phyloP scores from a whole-genome alignment of 1,140 invertebrate genomes.

The Procambarus virginalis region DNA sequence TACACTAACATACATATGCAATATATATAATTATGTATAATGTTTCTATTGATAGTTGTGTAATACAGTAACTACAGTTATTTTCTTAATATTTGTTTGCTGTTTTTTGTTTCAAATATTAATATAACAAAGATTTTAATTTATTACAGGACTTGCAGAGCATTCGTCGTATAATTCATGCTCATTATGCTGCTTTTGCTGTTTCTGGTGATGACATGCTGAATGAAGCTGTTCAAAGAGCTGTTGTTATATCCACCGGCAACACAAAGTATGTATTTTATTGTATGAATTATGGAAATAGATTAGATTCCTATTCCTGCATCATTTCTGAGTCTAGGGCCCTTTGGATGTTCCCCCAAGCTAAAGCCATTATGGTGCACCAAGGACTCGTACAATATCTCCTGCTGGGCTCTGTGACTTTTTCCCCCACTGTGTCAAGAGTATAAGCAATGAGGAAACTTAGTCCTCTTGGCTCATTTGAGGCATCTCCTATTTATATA shows the following conservation, averaged over 20 bases:
- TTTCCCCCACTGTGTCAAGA: no score
- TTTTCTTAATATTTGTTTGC: not conserved
- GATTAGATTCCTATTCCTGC: not conserved
- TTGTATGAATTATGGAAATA: not conserved
- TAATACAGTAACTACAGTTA: not conserved
- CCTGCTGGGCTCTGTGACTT: no score
- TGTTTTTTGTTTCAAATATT: not conserved
- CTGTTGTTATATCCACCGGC: conserved; percentile 30
- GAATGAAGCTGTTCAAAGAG: not conserved
- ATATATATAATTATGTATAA: not conserved
- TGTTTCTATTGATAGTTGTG: not conserved
- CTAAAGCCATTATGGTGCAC: no score
- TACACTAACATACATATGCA: no score
- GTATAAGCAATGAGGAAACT: no score
- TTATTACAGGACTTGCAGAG: conserved; percentile 22
- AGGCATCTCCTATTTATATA: no score
- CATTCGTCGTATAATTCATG: conserved; percentile 18
- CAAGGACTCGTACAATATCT: no score
- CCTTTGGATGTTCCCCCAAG: no score
- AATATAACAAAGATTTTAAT: not conserved
- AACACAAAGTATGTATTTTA: not conserved
- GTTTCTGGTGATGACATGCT: conserved; percentile 22
- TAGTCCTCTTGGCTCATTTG: no score
- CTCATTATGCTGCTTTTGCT: conserved; percentile 33
- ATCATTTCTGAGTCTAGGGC: no score